phyloP scores from a whole-genome alignment of 2,888 invertebrate species.

The Drosophila mulleri region DNA sequence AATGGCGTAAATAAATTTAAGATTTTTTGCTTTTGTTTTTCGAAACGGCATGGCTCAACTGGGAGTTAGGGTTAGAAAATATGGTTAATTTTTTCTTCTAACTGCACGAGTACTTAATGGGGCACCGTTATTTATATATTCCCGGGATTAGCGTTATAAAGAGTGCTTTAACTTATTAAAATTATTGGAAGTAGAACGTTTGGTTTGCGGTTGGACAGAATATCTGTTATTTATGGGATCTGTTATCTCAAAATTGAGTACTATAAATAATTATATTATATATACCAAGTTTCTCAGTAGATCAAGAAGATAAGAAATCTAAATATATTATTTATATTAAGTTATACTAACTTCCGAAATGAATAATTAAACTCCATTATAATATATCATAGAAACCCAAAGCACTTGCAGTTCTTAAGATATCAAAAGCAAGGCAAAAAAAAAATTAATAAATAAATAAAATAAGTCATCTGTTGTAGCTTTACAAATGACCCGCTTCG shows the following conservation, averaged over 20 bases:
- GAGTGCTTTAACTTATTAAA: too few relatives aligned
- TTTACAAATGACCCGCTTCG: slow-evolving; percentile 46
- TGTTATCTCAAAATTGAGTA: not conserved
- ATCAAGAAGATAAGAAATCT: not conserved
- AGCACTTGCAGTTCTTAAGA: slow-evolving; percentile 20
- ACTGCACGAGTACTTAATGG: slow-evolving; percentile 9
- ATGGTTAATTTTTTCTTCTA: slow-evolving; percentile 25
- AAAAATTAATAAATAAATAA: too few relatives aligned
- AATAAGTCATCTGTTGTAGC: slow-evolving; percentile 9
- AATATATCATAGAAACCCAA: not conserved
- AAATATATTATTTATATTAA: not conserved
- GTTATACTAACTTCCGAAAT: not conserved
- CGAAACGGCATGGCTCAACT: slow-evolving; percentile 19
- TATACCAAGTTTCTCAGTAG: not conserved
- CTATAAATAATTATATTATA: not conserved
- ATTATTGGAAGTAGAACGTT: not conserved
- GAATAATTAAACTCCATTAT: not conserved
- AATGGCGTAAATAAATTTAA: slow-evolving; percentile 57
- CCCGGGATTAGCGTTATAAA: slow-evolving; percentile 1
- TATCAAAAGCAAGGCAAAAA: slow-evolving; percentile 2
- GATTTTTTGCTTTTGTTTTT: slow-evolving; percentile 42
- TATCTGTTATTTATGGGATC: not conserved
- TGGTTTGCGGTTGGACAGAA: not conserved
- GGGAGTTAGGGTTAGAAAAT: slow-evolving; percentile 36
- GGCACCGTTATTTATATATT: slow-evolving; percentile 4